These are phyloP conservation scores for Todus mexicanus DNA, from an alignment of 2,797 vertebrate genomes.

Conservation along the genomic window DNA sequence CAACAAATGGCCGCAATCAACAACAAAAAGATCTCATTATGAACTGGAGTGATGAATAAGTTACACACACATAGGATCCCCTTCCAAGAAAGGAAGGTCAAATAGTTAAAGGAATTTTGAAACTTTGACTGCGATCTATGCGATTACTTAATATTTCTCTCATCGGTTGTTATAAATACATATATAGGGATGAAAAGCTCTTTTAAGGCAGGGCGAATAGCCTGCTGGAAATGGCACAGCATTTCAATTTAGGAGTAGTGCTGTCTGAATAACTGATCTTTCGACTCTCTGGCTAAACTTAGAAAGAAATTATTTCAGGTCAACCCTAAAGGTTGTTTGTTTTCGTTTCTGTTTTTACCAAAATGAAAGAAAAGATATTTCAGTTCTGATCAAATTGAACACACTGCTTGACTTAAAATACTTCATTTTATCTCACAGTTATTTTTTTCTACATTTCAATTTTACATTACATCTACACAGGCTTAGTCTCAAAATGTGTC, in stretches of 20 bases:
- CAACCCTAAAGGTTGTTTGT: not conserved
- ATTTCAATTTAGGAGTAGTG: slow-evolving; percentile 1
- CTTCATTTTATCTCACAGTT: not conserved
- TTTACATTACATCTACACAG: not conserved
- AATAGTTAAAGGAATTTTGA: slow-evolving; percentile 15
- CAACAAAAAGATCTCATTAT: slow-evolving; percentile 5
- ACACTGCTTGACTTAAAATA: not conserved
- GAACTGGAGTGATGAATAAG: slow-evolving; percentile 1
- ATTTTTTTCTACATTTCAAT: not conserved
- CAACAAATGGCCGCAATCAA: slow-evolving; percentile 1
- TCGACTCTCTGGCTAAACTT: not conserved
- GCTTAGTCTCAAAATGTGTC: not conserved
- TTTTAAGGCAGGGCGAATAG: slow-evolving; percentile 47
- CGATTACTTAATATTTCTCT: slow-evolving; percentile 42
- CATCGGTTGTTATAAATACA: slow-evolving; percentile 23
- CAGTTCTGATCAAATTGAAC: not conserved
- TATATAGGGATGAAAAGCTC: slow-evolving; percentile 29
- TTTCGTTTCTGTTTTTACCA: not conserved
- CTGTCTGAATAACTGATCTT: slow-evolving; percentile 40
- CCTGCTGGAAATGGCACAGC: not conserved
- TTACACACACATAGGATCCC: not conserved
- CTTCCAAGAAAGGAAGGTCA: slow-evolving; percentile 35
- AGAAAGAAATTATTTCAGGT: not conserved
- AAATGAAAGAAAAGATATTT: slow-evolving; percentile 1
- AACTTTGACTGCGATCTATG: not conserved